Base-by-base conservation (phyloP, 1,140 invertebrate species). In the Drosophila lini region DNA sequence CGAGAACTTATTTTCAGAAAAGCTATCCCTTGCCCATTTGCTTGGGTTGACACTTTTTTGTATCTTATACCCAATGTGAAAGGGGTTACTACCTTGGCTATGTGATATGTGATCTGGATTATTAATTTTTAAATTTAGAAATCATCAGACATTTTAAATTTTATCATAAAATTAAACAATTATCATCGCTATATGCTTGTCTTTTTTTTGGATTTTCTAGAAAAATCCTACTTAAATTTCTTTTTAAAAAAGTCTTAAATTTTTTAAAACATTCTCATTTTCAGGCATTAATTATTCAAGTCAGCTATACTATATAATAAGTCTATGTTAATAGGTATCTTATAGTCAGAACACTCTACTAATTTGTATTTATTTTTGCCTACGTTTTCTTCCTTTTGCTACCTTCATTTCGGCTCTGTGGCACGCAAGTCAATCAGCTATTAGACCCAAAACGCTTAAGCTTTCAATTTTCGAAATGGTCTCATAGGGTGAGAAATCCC, bases 381-480 rank as follows among this genome's bases (percentile, higher is more conserved):
- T 81, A 40, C 47, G 41, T 55, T 44, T 45, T 47, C 41, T 61
- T 40, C 36, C 55, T 47, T 44, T 63, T 63, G 64, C 65, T 61
- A 63, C 74, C 81, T 78, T 67, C 19, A 38, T 42, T 38, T 36
- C 32, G 32, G 13, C 52, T n/a, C 22, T 47, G 5, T 25, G 41
- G 32, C 52, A 60, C 52, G 76, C 34, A 53, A 85, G 57, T 77
- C 81, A 84, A 75, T 81, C 74, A 71, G 63, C 68, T 40, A 70
- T 81, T 61, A 57, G 44, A 31, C 41, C 53, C 62, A 42, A 69
- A 78, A 40, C 50, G 64, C 45, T 71, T 71, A 78, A 55, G 60
- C 48, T 68, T 75, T 56, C 42, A 42, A 52, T 61, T 60, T 73
- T 36, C 34, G 19, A 45, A 57, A 79, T 61, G 57, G 40, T 32